Evolutionary conservation across 92 coral and sea anemone species (phyloP), one percentile per base, ranked within the genome.

Genomic region (Plumapathes pennacea): DNA sequence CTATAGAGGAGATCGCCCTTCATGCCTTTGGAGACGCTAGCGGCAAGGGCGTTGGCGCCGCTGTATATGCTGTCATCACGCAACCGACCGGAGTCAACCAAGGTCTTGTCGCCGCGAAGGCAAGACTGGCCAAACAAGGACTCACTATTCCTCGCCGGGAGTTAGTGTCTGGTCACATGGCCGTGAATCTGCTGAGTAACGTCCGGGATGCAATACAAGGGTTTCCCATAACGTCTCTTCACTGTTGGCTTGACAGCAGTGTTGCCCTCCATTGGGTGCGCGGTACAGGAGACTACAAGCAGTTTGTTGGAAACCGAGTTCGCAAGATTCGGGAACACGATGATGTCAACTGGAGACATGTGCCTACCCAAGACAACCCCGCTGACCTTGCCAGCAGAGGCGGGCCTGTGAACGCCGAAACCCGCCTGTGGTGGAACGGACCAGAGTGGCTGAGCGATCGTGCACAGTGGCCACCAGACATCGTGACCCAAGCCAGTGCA

Each of bases 221-320:
- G 14, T 68, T 82, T 28, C 89, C 89, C 12, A 71, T 73, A 24
- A 31, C 54, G 7, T 76, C 60, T 4, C 61, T 41, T 21, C 54
- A 71, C 36, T 76, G 82, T 42, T 81, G 87, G 87, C 87, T 80
- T 2, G 82, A 80, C 50, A 80, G 87, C 63, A 62, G 80, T 23
- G 81, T 80, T 25, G 81, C 81, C 33, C 50, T 80, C 18, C 73
- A 80, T 36, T 80, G 82, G 81, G 73, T 80, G 49, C 69, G 54
- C n/a, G 77, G 72, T 7, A 57, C 22, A 17, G 87, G 87, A 38
- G 87, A 73, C 45, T 73, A 58, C 61, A 80, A 72, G 76, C 87
- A 80, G 67, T 73, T 80, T 33, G 86, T 72, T 28, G 81, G 56
- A 24, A 80, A 80, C 72, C 82, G 71, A 23, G 81, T 72, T 20